phyloP scores from a whole-genome alignment of 1,140 invertebrate species.

The Drosophila paulistorum region DNA sequence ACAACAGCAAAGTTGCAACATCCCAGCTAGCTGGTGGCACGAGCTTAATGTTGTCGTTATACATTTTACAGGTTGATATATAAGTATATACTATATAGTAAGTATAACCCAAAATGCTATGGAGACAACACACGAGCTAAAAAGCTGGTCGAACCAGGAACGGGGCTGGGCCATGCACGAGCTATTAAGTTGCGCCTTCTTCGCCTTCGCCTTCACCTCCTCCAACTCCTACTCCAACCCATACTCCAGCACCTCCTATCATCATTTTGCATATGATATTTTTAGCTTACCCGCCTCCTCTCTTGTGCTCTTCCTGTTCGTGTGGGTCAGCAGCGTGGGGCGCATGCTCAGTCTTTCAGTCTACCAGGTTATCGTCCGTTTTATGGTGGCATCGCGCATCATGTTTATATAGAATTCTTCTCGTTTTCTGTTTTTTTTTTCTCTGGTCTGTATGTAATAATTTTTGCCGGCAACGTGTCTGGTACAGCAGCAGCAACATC shows the following conservation, averaged over 20 bases:
- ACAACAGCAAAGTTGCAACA: constrained; percentile 39
- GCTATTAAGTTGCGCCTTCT: constrained; percentile 60
- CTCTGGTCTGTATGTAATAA: constrained; percentile 59
- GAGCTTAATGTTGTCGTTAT: constrained; percentile 82
- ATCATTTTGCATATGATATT: constrained; percentile 25
- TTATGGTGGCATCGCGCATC: constrained; percentile 77
- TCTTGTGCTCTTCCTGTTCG: neutral
- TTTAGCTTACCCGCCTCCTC: constrained; percentile 4
- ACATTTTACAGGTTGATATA: constrained; percentile 76
- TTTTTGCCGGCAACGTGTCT: constrained; percentile 61
- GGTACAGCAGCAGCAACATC: constrained; percentile 33
- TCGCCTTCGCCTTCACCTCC: constrained; percentile 20
- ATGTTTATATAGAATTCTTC: constrained; percentile 76
- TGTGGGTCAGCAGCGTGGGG: constrained; percentile 58
- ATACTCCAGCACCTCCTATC: constrained; percentile 25
- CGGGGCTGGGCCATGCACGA: constrained; percentile 44
- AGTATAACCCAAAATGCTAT: constrained; percentile 24
- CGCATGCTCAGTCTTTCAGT: constrained; percentile 39
- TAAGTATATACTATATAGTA: constrained; percentile 1
- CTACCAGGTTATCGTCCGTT: constrained; percentile 67
- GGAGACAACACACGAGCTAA: constrained; percentile 45
- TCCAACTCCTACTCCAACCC: constrained; percentile 3
- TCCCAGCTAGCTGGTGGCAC: constrained; percentile 77
- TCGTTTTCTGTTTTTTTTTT: constrained; percentile 7
- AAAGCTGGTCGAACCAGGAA: constrained; percentile 6